Evolutionary conservation across 2,888 invertebrate genomes (phyloP).

Genomic region (Cosmorhoe ocellata): DNA sequence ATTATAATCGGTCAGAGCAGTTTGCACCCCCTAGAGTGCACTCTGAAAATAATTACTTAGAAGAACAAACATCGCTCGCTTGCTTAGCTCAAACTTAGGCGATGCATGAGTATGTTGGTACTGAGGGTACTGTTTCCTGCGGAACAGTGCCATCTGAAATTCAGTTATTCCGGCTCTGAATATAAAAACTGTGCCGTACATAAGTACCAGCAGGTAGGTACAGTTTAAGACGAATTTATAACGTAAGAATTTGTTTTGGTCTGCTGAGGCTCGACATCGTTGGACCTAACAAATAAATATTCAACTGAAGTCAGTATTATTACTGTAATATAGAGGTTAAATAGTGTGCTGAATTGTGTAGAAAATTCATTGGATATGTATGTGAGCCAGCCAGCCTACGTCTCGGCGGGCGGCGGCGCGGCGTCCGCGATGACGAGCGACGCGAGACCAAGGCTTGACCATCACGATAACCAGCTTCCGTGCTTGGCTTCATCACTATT

Average conservation of each 20-base stretch:
- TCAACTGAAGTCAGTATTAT: background rate
- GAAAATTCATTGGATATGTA: conserved; percentile 27
- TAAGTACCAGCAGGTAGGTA: background rate
- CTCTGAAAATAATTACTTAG: conserved; percentile 20
- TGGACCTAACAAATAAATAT: background rate
- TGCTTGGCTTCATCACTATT: conserved; percentile 27
- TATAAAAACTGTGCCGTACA: background rate
- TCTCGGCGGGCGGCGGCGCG: conserved; percentile 3
- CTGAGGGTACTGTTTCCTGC: background rate
- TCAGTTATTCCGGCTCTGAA: conserved; percentile 14
- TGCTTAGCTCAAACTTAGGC: conserved; percentile 7
- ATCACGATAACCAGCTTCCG: conserved; percentile 29
- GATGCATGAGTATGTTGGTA: conserved; percentile 3
- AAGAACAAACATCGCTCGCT: conserved; percentile 15
- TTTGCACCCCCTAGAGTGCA: conserved; percentile 29
- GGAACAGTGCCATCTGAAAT: conserved; percentile 7
- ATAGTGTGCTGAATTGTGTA: conserved; percentile 14
- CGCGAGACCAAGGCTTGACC: conserved; percentile 54
- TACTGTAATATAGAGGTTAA: background rate
- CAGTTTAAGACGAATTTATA: background rate
- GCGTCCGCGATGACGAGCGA: conserved; percentile 66
- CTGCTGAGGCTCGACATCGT: background rate
- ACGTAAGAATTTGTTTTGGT: conserved; percentile 1
- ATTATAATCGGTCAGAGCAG: conserved; percentile 28
- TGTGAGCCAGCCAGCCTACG: conserved; percentile 32